A percentile compares a stretch with the other conserved stretches of the same genome.
Evolutionary conservation across 1,140 invertebrate species (phyloP).

Genomic region (Drosophila asahinai): DNA sequence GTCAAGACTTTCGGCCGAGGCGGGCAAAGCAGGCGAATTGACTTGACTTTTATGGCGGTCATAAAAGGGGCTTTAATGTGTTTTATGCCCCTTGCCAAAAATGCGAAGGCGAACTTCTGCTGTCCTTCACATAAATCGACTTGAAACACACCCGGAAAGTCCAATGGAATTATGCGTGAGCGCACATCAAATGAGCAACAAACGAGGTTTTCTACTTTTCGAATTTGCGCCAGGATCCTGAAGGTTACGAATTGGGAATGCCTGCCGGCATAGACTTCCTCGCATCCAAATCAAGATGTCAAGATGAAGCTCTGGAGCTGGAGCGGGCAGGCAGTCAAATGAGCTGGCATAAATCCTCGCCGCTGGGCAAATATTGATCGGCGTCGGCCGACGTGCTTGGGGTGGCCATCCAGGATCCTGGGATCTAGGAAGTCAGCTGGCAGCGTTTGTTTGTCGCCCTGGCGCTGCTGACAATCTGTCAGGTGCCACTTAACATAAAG

Average conservation of each 20-base stretch:
- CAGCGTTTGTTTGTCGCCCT: slow-evolving; percentile 59
- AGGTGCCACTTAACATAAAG: slow-evolving; percentile 71
- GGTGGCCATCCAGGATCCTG: slow-evolving; percentile 1
- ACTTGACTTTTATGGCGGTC: slow-evolving; percentile 76
- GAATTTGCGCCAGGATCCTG: slow-evolving; percentile 46
- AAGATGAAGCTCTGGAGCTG: slow-evolving; percentile 1
- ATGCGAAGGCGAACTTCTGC: slow-evolving; percentile 44
- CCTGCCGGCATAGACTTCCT: slow-evolving; percentile 29
- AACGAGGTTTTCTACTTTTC: slow-evolving; percentile 48
- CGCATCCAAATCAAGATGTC: slow-evolving; percentile 72
- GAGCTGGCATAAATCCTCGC: slow-evolving; percentile 72
- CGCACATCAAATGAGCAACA: slow-evolving; percentile 51
- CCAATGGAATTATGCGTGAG: slow-evolving; percentile 67
- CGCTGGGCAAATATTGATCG: slow-evolving; percentile 57
- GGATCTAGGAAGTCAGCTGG: slow-evolving; percentile 35
- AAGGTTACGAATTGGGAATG: slow-evolving; percentile 2
- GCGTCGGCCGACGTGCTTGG: slow-evolving; percentile 24
- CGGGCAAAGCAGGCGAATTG: slow-evolving; percentile 47
- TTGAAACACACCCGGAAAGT: slow-evolving; percentile 40
- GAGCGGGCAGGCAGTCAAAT: slow-evolving; percentile 55
- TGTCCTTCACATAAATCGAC: slow-evolving; percentile 70
- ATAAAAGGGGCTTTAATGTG: slow-evolving; percentile 78
- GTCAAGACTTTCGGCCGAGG: slow-evolving; percentile 33
- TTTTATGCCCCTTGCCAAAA: slow-evolving; percentile 59
- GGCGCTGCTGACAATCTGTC: slow-evolving; percentile 63